A percentile compares a stretch with the other conserved stretches of the same genome.
These are phyloP conservation scores for Ornithorhynchus anatinus DNA, from an alignment of 2,113 vertebrate species.

Conservation along the genomic window DNA sequence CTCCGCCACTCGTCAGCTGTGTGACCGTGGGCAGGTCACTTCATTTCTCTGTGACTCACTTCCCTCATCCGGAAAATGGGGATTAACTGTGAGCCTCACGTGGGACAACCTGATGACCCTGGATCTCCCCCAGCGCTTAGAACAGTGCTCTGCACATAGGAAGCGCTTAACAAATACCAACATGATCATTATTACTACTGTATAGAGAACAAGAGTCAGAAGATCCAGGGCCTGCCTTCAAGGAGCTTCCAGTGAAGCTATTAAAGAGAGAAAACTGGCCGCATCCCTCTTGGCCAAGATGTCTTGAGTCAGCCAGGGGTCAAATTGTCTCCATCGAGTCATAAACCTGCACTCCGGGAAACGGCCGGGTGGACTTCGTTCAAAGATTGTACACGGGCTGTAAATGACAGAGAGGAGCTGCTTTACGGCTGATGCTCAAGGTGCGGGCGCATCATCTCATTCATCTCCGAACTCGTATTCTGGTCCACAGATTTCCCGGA, in stretches of 20 bases:
- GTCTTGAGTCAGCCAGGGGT: conserved; percentile 36
- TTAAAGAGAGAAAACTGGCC: conserved; percentile 18
- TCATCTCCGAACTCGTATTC: conserved; percentile 18
- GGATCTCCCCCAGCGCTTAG: too few relatives aligned
- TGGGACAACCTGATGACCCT: too few relatives aligned
- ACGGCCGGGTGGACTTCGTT: conserved; percentile 35
- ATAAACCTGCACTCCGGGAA: conserved; percentile 42
- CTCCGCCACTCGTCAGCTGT: too few relatives aligned
- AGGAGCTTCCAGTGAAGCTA: too few relatives aligned
- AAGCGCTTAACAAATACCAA: conserved; percentile 13
- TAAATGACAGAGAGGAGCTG: conserved; percentile 35
- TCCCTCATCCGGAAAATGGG: too few relatives aligned
- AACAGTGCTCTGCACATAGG: too few relatives aligned
- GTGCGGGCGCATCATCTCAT: conserved; percentile 12
- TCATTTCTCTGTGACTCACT: too few relatives aligned
- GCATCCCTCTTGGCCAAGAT: conserved; percentile 25
- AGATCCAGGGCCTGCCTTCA: conserved; percentile 4
- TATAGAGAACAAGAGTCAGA: conserved; percentile 2
- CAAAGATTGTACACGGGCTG: not conserved
- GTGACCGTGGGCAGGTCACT: too few relatives aligned
- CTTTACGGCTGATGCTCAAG: conserved; percentile 19
- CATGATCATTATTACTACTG: not conserved
- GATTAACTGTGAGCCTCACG: too few relatives aligned
- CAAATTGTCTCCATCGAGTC: conserved; percentile 41
- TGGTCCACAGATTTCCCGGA: conserved; percentile 24